Conservation (phyloP, 2,113 vertebrate species). For the Sigmodon hispidus region DNA sequence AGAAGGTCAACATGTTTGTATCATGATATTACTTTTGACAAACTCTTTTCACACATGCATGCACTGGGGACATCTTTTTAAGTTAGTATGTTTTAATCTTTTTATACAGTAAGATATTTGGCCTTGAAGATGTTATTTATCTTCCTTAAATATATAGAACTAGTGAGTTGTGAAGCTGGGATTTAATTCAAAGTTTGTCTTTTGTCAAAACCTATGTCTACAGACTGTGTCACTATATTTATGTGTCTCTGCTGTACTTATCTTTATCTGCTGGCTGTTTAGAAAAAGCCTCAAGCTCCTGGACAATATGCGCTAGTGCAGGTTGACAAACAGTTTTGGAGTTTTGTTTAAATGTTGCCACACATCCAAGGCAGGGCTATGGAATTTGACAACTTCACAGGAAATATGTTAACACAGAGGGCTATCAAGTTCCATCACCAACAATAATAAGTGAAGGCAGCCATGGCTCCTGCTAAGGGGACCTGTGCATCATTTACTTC, state of each 20-base stretch:
- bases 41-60: not conserved
- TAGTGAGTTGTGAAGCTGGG: not conserved
- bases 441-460: not conserved
- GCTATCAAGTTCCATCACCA: not conserved
- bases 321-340: not conserved
- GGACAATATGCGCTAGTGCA: not conserved
- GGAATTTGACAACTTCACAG: slow-evolving; percentile 13
- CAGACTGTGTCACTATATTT: not conserved
- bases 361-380: not conserved
- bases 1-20: not conserved
- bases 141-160: not conserved
- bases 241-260: not conserved
- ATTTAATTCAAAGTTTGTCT: not conserved
- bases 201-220: not conserved
- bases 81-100: not conserved
- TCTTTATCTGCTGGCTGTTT: not conserved
- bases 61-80: not conserved
- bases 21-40: not conserved
- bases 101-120: not conserved
- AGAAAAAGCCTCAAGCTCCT: not conserved
- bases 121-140: not conserved
- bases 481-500: not conserved
- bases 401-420: not conserved
- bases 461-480: not conserved
- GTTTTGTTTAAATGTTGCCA: slow-evolving; percentile 9